Base-by-base conservation (phyloP, 2,888 invertebrate species). In the Punctoribates punctum region DNA sequence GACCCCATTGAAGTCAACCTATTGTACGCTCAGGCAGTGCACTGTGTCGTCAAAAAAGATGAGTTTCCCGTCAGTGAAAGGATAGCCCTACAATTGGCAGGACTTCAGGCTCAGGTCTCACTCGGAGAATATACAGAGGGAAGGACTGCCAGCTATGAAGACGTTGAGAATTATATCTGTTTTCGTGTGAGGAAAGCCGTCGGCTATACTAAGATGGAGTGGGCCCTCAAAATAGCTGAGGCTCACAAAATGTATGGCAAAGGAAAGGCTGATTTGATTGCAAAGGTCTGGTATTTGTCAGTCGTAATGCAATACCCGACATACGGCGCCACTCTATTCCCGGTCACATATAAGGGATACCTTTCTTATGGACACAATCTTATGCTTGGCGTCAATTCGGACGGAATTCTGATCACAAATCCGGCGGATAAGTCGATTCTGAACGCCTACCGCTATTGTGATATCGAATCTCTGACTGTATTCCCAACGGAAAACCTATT, bases 271-370 rank as follows among this genome's bases (percentile, higher is more conserved):
- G 95, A 95, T 82, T 85, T 96, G 62, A 93, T 94, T 0, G 93
- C 95, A 23, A 96, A 96, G 85, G 94, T 95, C 27, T 86, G 96
- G 79, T 96, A 96, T 84, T 85, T 96, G 78, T 93, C 94, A 0
- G 95, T 95, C 82, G 96, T 96, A 6, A 96, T 96, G 93, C 96
- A 96, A 84, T 96, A 95, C 84, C 95, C 96, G 0, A 87, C 96
- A 0, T 94, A 93, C 80, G 94, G 94, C 8, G 92, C 93, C 77
- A 92, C 93, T 51, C 87, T 91, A 82, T 94, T 91, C 85, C 90
- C 90, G 15, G 96, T 96, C 78, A 91, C 92, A 0, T 96, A 96
- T 84, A 90, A 94, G 80, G 96, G 96, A 17, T 94, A 94, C 82
- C 95, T 95, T 93, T 92, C 92, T 6, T 95, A 94, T 82, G 94